Evolutionary conservation across 2,113 vertebrate genomes (phyloP).

Genomic region (Phocoena phocoena): DNA sequence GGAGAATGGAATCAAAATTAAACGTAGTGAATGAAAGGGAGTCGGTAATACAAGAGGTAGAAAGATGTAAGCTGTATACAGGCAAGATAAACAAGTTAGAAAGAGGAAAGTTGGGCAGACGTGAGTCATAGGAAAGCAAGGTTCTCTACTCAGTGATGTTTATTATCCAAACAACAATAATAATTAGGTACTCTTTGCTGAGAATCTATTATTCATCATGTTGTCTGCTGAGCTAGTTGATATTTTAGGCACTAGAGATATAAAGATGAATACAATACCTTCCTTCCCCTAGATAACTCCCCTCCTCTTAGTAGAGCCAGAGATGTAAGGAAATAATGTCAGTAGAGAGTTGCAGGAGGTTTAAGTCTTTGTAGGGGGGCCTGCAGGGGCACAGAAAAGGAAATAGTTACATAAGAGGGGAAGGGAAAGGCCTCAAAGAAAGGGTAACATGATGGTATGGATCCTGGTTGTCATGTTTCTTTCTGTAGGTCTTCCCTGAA

Average conservation of each 20-base stretch:
- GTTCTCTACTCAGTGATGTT: neutral
- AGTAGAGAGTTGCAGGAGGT: neutral
- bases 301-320: neutral
- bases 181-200: neutral
- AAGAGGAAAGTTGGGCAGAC: neutral
- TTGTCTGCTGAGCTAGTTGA: neutral
- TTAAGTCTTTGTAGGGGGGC: neutral
- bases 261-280: neutral
- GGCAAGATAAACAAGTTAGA: neutral
- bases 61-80: neutral
- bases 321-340: neutral
- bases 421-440: neutral
- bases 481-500: neutral
- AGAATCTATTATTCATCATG: neutral
- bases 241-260: neutral
- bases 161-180: neutral
- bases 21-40: neutral
- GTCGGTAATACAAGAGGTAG: neutral
- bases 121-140: neutral
- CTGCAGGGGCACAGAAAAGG: neutral
- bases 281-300: neutral
- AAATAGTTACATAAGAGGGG: neutral
- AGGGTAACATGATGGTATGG: neutral
- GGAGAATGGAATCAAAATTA: neutral
- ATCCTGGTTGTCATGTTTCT: neutral